These are phyloP conservation scores for Muntiacus reevesi DNA, from an alignment of 2,113 vertebrate species.

Conservation along the genomic window DNA sequence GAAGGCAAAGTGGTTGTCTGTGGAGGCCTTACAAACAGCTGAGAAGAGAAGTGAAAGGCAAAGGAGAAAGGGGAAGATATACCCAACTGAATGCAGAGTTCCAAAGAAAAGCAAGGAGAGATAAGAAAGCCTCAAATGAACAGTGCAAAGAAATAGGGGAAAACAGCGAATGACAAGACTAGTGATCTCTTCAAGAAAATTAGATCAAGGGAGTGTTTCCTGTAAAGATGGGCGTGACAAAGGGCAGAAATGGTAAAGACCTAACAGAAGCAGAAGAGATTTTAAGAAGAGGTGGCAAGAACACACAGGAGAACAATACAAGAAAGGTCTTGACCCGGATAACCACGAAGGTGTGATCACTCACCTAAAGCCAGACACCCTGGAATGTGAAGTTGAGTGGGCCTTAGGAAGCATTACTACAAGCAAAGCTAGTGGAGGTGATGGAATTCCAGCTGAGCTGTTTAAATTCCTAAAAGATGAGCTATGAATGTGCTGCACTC, in stretches of 20 bases:
- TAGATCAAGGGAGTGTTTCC: neutral
- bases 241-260: neutral
- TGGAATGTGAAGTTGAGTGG: neutral
- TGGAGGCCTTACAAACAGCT: neutral
- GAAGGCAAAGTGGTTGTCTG: neutral
- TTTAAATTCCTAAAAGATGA: neutral
- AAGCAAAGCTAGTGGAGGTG: neutral
- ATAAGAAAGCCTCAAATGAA: neutral
- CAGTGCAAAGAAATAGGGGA: neutral
- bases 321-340: neutral
- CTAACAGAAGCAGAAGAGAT: neutral
- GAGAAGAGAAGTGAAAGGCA: neutral
- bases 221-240: neutral
- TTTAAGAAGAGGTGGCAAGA: neutral
- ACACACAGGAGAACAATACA: neutral
- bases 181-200: neutral
- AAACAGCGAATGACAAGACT: neutral
- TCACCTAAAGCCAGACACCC: neutral
- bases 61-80: neutral
- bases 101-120: neutral
- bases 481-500: neutral
- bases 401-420: neutral
- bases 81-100: neutral
- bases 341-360: neutral
- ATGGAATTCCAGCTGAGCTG: neutral